Conservation (phyloP, 2,797 vertebrate genomes). For the Danio tinwini region DNA sequence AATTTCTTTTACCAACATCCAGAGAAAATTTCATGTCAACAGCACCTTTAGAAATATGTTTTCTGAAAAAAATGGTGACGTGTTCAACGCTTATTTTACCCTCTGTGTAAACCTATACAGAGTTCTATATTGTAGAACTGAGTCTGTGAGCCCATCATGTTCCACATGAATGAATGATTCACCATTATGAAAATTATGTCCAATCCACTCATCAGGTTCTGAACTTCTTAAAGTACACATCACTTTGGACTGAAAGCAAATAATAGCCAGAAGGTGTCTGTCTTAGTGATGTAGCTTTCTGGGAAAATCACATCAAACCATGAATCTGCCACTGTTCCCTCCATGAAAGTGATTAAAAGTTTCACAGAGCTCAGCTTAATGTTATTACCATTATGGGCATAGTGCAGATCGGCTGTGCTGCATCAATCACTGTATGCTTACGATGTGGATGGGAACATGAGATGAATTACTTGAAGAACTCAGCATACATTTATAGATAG, state of each 20-base stretch:
- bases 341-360: neutral
- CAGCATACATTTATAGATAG: neutral
- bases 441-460: neutral
- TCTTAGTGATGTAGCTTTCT: neutral
- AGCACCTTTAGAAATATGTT: no score
- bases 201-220: neutral
- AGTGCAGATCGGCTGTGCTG: neutral
- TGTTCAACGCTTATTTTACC: no score
- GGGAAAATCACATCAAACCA: neutral
- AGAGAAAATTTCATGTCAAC: no score
- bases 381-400: neutral
- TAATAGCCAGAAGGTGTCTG: neutral
- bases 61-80: no score
- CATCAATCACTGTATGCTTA: neutral
- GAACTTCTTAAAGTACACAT: neutral
- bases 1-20: no score
- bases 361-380: neutral
- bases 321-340: neutral
- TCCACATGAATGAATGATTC: neutral
- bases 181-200: neutral
- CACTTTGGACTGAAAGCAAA: neutral
- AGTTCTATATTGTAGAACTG: no score
- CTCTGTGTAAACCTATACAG: no score
- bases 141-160: neutral
- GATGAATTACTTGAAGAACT: neutral